Conservation (phyloP, 2,113 vertebrate genomes). For the rabbit (Oryctolagus cuniculus) region mOryCun1.1 NC_091441.1:102005501-102006000, state of each 20-base stretch:
- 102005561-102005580: accelerated
- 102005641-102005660: not conserved
- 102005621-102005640: not conserved
- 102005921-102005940: constrained; percentile 81
- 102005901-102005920: constrained; percentile 84
- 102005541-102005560: too few relatives aligned
- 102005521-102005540: not conserved
- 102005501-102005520: not conserved
- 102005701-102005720: too few relatives aligned
- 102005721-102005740: too few relatives aligned
- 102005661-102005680: too few relatives aligned
- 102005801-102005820: not conserved
- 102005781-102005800: not conserved
- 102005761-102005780: not conserved
- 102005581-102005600: not conserved
- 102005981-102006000: not conserved
- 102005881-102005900: constrained; percentile 83
- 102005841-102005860: constrained; percentile 85
- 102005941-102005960: constrained; percentile 53
- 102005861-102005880: constrained; percentile 87
- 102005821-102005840: constrained; percentile 9
- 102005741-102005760: not conserved
- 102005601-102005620: not conserved
- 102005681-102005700: too few relatives aligned
- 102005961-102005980: not conserved